These are phyloP conservation scores for Hymenopus coronatus DNA, from an alignment of 2,888 invertebrate genomes.

Conservation along the genomic window DNA sequence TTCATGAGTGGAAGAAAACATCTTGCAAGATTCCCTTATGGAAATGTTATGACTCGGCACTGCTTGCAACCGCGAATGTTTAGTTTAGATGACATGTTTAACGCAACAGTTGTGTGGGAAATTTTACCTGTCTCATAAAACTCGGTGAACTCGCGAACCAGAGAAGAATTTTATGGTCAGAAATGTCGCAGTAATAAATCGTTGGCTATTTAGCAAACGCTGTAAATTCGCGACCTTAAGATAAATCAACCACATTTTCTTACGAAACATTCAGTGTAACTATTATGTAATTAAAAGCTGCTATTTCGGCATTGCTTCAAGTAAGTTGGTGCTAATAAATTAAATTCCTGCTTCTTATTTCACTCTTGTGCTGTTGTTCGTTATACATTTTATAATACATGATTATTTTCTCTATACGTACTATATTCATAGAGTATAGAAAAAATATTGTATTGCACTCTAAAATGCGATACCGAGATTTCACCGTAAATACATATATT, in stretches of 20 bases:
- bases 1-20: neutral
- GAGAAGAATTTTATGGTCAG: neutral
- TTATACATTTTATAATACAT: no score
- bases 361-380: no score
- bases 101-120: neutral
- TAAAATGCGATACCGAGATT: no score
- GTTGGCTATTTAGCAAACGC: neutral
- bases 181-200: neutral
- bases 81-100: neutral
- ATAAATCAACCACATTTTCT: neutral
- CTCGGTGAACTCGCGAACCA: neutral
- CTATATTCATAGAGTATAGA: no score
- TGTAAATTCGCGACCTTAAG: neutral
- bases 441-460: no score
- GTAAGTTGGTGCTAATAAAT: no score
- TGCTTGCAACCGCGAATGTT: neutral
- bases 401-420: no score
- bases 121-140: neutral
- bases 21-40: neutral
- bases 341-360: no score
- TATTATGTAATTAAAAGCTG: no score
- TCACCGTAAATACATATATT: no score
- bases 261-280: neutral
- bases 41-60: neutral
- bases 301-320: no score